Conservation (phyloP, 2,888 invertebrate species). For the Chromoteleia sp. region DNA sequence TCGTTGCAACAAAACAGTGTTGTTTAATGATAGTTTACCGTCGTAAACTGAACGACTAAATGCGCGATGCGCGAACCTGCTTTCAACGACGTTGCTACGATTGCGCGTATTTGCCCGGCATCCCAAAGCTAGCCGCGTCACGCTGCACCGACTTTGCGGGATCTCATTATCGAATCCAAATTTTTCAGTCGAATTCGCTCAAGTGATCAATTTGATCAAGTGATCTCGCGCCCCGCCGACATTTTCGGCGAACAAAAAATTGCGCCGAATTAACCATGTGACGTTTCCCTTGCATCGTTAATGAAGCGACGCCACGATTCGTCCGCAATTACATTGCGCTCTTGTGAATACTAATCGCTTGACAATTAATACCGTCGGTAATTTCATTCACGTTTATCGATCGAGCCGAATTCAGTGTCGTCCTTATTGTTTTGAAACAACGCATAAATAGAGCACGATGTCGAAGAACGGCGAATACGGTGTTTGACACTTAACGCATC, state of each 20-base stretch:
- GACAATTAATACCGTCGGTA: constrained; percentile 15
- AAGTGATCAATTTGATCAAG: constrained; percentile 11
- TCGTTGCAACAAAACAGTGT: constrained; percentile 20
- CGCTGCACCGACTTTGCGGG: not conserved
- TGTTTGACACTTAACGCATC: constrained; percentile 23
- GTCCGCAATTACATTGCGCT: constrained; percentile 1
- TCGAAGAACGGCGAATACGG: constrained; percentile 9
- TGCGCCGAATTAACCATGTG: no score
- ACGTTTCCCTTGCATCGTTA: not conserved
- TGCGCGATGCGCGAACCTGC: constrained; percentile 2
- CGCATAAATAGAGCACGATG: constrained; percentile 18
- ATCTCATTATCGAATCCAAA: constrained; percentile 24
- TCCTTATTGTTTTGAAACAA: constrained; percentile 4
- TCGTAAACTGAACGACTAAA: constrained; percentile 19
- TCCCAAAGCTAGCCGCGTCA: not conserved
- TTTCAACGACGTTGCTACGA: constrained; percentile 29
- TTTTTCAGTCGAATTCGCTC: constrained; percentile 31
- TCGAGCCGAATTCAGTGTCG: not conserved
- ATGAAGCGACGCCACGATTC: constrained; percentile 1
- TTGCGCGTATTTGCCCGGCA: constrained; percentile 31
- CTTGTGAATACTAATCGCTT: not conserved
- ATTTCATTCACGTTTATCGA: constrained; percentile 2
- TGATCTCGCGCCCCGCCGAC: not conserved
- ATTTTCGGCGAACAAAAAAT: not conserved
- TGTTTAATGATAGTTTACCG: constrained; percentile 44